Evolutionary conservation across 2,797 vertebrate species (phyloP), one percentile per base, ranked within the genome.

Genomic region (Liasis olivaceus): DNA sequence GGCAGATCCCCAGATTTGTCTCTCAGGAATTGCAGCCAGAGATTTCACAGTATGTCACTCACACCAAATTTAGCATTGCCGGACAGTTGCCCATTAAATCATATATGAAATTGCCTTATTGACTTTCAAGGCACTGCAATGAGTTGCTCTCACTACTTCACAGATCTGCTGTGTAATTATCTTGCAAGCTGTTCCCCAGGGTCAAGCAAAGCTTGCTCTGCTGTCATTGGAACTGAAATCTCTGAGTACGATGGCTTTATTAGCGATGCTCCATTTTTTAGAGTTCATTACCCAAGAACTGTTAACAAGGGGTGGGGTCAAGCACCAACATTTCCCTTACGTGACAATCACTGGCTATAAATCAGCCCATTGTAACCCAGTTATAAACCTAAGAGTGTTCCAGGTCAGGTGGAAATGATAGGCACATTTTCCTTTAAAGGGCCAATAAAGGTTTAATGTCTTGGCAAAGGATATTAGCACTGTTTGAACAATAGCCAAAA

Each of bases 221-320:
- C 17, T 89, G 13, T 94, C 87, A 59, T 89, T 63, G 62, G 26
- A 93, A 63, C 28, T 47, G 15, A 93, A 95, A 42, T 8, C 2
- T 31, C 85, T 85, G 15, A 26, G 60, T 89, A 89, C 5, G 1
- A 60, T 93, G 54, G 2, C 56, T 0, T 36, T 92, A 59, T 66
- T 0, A 0, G 28, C 6, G 66, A 81, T 69, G 77, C 62, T 89
- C 85, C 56, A 22, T 36, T 17, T n/a, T 81, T 91, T 91, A 88
- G 88, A 93, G 93, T 42, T 66, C 20, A 24, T 47, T 89, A n/a
- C 31, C 84, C 63, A 72, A 86, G 81, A 63, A 56, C 84, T 62
- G 89, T 90, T 92, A 92, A 92, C 84, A 92, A 90, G 84, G 81
- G 88, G 64, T 90, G 88, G 91, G 91, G 88, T 89, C 92, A 90